Evolutionary conservation across 2,888 invertebrate genomes (phyloP).

Genomic region (Amblyteles armatorius): DNA sequence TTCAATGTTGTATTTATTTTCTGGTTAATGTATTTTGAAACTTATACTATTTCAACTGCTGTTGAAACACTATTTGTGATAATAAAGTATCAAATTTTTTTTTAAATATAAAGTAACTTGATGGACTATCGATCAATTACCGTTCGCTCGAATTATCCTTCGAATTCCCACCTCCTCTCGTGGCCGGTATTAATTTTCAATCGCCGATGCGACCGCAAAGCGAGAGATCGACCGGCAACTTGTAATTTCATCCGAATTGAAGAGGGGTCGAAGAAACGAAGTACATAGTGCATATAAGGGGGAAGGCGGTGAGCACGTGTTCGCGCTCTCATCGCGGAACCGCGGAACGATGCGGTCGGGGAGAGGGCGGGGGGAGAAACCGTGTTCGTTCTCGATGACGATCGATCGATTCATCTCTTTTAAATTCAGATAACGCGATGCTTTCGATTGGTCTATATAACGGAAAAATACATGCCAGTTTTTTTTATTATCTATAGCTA

Average conservation of each 20-base stretch:
- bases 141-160: background rate
- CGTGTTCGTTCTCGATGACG: background rate
- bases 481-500: too few relatives aligned
- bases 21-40: too few relatives aligned
- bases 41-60: too few relatives aligned
- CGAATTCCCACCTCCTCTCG: background rate
- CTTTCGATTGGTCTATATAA: background rate
- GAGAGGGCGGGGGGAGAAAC: background rate
- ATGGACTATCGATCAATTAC: background rate
- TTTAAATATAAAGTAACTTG: background rate
- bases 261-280: background rate
- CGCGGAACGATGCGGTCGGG: background rate
- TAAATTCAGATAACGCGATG: background rate
- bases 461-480: background rate
- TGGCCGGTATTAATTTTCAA: background rate
- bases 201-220: conserved; percentile 5
- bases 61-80: too few relatives aligned
- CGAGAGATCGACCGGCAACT: background rate
- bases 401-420: background rate
- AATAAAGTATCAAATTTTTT: background rate
- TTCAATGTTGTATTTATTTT: too few relatives aligned
- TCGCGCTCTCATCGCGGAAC: background rate
- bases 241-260: conserved; percentile 23
- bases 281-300: background rate
- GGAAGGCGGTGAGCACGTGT: background rate